Conservation (phyloP, 2,797 vertebrate genomes). For the Siniperca undulata region DNA sequence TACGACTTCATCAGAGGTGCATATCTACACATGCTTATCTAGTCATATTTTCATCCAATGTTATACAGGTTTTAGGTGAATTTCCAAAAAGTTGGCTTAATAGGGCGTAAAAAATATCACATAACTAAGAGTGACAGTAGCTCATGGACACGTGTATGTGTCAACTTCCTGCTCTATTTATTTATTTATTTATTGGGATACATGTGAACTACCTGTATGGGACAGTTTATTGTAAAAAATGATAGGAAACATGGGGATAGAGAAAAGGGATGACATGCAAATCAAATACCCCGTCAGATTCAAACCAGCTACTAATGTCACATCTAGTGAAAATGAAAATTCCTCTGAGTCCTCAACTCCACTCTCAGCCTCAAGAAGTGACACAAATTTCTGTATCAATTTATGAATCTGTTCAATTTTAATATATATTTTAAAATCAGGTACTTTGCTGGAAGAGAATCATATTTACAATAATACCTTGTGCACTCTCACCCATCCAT, state of each 20-base stretch:
- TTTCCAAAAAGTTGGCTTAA: not conserved
- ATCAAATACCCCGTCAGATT: not conserved
- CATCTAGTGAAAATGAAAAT: slow-evolving; percentile 10
- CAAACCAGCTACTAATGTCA: slow-evolving; percentile 6
- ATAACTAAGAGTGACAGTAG: not conserved
- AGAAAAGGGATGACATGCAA: not conserved
- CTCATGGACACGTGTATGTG: not conserved
- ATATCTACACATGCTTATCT: not conserved
- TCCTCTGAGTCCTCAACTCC: slow-evolving; percentile 4
- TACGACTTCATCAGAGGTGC: not conserved
- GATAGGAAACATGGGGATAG: not conserved
- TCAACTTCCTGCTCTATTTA: not conserved
- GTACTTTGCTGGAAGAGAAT: slow-evolving; percentile 7
- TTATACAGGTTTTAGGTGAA: not conserved
- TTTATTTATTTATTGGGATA: not conserved
- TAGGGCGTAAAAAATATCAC: not conserved
- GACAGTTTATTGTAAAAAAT: not conserved
- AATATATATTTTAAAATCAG: slow-evolving; percentile 19
- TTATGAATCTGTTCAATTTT: slow-evolving; percentile 38
- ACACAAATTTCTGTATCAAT: slow-evolving; percentile 30
- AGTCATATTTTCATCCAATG: not conserved
- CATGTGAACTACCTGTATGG: not conserved
- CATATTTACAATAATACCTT: slow-evolving; percentile 48
- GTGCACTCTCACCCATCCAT: slow-evolving; percentile 39
- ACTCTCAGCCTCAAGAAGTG: slow-evolving; percentile 14